Percentiles rank a stretch among this genome's conserved stretches.
Evolutionary conservation across 2,113 vertebrate species (phyloP).

Genomic region (Murina feae): DNA sequence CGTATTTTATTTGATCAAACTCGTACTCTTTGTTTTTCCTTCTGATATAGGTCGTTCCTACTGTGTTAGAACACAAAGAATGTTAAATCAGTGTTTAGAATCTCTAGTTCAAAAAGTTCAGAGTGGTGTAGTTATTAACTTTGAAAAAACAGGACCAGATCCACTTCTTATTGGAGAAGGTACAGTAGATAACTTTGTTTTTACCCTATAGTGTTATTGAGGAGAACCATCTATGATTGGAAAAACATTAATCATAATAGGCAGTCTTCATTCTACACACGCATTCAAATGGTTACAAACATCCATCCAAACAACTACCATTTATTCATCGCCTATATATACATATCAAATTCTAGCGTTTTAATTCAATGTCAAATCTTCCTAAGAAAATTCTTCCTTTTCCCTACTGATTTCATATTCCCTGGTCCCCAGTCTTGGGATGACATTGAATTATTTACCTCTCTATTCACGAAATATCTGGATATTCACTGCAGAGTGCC

Average conservation of each 20-base stretch:
- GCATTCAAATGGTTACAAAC: background rate
- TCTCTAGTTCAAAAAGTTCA: conserved; percentile 89
- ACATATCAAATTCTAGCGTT: background rate
- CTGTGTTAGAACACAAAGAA: conserved; percentile 86
- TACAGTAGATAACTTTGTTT: conserved; percentile 57
- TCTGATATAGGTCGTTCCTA: conserved; percentile 83
- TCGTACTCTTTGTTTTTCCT: conserved; percentile 36
- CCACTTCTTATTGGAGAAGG: conserved; percentile 84
- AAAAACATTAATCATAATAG: background rate
- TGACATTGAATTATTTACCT: background rate
- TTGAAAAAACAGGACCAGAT: conserved; percentile 88
- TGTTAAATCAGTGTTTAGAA: conserved; percentile 89
- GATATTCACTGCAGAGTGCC: background rate
- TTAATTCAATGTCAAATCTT: conserved; percentile 10
- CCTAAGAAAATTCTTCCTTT: background rate
- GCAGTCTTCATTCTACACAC: background rate
- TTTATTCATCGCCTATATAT: background rate
- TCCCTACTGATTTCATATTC: background rate
- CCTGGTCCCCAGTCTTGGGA: background rate
- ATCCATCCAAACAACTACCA: background rate
- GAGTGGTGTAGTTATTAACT: conserved; percentile 89
- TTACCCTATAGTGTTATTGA: background rate
- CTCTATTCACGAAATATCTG: background rate
- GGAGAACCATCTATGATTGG: background rate
- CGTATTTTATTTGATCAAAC: background rate